Base-by-base conservation (phyloP, 2,797 vertebrate species). In the Falco berigora region DNA sequence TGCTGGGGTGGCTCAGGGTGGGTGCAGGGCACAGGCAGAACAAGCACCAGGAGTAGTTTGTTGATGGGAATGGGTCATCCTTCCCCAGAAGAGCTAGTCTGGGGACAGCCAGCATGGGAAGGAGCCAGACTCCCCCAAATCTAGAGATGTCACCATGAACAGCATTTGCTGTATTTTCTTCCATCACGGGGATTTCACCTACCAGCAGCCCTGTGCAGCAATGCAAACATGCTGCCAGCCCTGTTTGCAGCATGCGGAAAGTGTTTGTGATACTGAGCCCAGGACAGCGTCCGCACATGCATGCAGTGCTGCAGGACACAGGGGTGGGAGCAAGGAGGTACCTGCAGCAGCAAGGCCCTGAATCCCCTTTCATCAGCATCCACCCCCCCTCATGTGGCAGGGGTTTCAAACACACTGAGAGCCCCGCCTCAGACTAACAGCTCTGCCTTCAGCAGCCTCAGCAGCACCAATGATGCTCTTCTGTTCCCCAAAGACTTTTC, bases 361-460 rank as follows among this genome's bases (percentile, higher is more conserved):
- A 18, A 14, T 13, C 17, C 24, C 20, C 27, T 69, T 44, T 38
- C 53, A 20, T 14, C 38, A 40, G 30, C 19, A 13, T 1, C 66
- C 77, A 82, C 23, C 38, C 52, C 38, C 0, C 0, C 52, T 69
- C 58, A 32, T 12, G 1, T 1, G 0, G 67, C 69, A 32, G 34
- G 32, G 46, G 3, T 12, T 55, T 32, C 2, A 1, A 13, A 58
- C 62, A 64, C 61, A 7, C 16, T 0, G 0, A 63, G 36, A 55
- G 32, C 73, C 44, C 49, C 71, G 53, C n/a, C 38, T 4, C 2
- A 50, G 24, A 50, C 38, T 25, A 19, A 52, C 22, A 90, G 62
- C 56, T 56, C 62, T 7, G 20, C 40, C 49, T 34, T 86, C 52
- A 61, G 80, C 69, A 81, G 71, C 77, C 72, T 73, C 78, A 71